These are phyloP conservation scores for Hemiscyllium ocellatum DNA, from an alignment of 2,113 vertebrate genomes.

Conservation along the genomic window DNA sequence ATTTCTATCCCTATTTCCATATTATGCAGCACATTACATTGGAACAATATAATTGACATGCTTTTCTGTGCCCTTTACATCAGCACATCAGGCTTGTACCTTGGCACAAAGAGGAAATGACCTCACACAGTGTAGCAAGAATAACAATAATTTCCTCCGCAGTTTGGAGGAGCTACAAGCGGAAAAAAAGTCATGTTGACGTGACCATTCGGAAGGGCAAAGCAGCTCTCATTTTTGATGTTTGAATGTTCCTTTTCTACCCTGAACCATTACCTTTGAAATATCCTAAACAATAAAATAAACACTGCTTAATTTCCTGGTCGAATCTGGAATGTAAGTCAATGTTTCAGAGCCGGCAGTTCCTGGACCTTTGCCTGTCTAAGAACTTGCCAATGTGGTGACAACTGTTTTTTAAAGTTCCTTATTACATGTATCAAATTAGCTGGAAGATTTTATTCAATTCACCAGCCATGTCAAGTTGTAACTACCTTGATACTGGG, in stretches of 20 bases:
- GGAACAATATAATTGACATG: not conserved
- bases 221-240: not conserved
- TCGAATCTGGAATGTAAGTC: not conserved
- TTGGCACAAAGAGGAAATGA: constrained; percentile 12
- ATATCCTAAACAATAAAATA: not conserved
- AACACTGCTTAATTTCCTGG: not conserved
- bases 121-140: not conserved
- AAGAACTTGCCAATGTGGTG: not conserved
- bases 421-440: not conserved
- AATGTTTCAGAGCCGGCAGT: not conserved
- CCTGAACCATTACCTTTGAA: not conserved
- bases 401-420: not conserved
- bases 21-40: not conserved
- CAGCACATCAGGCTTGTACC: not conserved
- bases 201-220: not conserved
- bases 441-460: not conserved
- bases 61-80: not conserved
- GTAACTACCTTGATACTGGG: not conserved
- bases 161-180: not conserved
- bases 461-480: not conserved
- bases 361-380: not conserved
- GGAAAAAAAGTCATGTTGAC: not conserved
- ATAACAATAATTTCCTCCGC: constrained; percentile 22
- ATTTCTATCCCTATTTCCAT: constrained; percentile 7
- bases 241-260: not conserved